phyloP scores from a whole-genome alignment of 2,113 vertebrate species.

The Lophius piscatorius region DNA sequence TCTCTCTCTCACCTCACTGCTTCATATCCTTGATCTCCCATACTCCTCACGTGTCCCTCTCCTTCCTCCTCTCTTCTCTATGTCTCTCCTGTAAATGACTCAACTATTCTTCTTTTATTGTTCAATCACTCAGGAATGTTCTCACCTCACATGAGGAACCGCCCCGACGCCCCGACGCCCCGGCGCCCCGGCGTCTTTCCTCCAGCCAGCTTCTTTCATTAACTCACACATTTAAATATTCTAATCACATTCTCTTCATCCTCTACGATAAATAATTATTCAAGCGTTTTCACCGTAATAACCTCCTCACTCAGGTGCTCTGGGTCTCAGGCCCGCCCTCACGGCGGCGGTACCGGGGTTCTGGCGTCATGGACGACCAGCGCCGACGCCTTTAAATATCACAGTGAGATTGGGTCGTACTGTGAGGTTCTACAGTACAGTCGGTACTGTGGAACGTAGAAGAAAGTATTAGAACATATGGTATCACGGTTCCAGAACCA shows the following conservation, averaged over 20 bases:
- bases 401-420: too few relatives aligned
- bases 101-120: conserved; percentile 17
- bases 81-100: neutral
- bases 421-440: too few relatives aligned
- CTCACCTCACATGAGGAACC: conserved; percentile 4
- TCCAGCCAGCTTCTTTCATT: neutral
- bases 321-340: too few relatives aligned
- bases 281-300: neutral
- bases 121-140: neutral
- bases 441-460: too few relatives aligned
- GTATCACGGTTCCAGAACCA: too few relatives aligned
- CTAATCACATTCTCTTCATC: neutral
- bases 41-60: neutral
- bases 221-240: conserved; percentile 5
- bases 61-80: neutral
- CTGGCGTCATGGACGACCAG: too few relatives aligned
- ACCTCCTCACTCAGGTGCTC: too few relatives aligned
- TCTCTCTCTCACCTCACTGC: conserved; percentile 10
- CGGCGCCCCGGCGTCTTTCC: neutral
- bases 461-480: too few relatives aligned
- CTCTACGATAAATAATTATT: neutral
- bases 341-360: too few relatives aligned
- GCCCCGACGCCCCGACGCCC: neutral
- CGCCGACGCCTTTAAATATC: too few relatives aligned
- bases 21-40: conserved; percentile 16